Evolutionary conservation across 2,113 vertebrate species (phyloP).

Genomic region (Litocranius walleri): DNA sequence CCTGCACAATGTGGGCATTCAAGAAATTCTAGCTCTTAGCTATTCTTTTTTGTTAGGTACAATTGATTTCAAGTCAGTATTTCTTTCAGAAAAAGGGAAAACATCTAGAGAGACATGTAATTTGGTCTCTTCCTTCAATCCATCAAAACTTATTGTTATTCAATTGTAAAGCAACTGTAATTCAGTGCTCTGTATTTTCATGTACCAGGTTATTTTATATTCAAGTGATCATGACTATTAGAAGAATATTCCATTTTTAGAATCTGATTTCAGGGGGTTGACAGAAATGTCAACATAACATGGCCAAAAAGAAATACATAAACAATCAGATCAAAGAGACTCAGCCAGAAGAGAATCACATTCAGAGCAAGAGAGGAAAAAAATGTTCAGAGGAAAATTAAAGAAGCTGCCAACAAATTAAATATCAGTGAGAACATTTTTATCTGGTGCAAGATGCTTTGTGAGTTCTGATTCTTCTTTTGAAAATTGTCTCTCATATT

Average conservation of each 20-base stretch:
- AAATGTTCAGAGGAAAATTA: slow-evolving; percentile 63
- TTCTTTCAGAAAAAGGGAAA: slow-evolving; percentile 46
- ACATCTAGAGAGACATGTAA: slow-evolving; percentile 43
- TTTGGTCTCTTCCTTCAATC: slow-evolving; percentile 21
- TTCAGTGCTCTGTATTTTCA: background rate
- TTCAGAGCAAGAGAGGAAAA: slow-evolving; percentile 55
- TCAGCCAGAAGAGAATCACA: slow-evolving; percentile 56
- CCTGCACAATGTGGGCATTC: background rate
- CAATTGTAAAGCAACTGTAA: slow-evolving; percentile 33
- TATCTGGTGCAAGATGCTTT: slow-evolving; percentile 25
- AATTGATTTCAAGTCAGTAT: slow-evolving; percentile 49
- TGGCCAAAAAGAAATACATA: slow-evolving; percentile 54
- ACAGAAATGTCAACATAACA: slow-evolving; percentile 65
- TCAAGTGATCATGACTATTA: slow-evolving; percentile 57
- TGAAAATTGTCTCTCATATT: background rate
- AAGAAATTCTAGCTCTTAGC: slow-evolving; percentile 15
- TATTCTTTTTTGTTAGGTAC: background rate
- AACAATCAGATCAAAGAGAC: slow-evolving; percentile 64
- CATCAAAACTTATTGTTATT: slow-evolving; percentile 42
- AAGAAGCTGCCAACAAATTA: slow-evolving; percentile 62
- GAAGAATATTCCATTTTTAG: slow-evolving; percentile 59
- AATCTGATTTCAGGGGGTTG: slow-evolving; percentile 55
- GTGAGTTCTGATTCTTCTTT: slow-evolving; percentile 17
- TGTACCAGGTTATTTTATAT: slow-evolving; percentile 53
- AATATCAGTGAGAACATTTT: slow-evolving; percentile 56